These are phyloP conservation scores for Crax fasciolata DNA, from an alignment of 2,797 vertebrate genomes.

Conservation along the genomic window DNA sequence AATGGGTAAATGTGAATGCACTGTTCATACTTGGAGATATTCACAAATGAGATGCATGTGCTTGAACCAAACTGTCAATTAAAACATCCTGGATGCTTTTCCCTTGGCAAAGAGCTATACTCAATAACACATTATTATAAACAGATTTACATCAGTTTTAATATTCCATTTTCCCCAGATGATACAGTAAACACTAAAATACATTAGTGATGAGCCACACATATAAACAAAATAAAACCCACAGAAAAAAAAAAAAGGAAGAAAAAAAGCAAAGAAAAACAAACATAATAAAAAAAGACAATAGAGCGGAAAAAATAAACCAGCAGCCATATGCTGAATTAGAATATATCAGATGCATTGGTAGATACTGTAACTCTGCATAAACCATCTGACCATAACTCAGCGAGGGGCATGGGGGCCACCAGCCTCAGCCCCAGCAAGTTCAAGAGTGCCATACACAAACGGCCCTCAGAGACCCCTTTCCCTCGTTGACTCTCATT, in stretches of 20 bases:
- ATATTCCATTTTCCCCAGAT: slow-evolving; percentile 54
- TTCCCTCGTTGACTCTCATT: neutral
- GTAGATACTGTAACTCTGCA: neutral
- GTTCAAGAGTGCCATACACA: neutral
- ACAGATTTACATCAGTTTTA: slow-evolving; percentile 66
- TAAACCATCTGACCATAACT: neutral
- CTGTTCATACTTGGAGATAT: rapidly evolving
- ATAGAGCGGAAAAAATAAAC: neutral
- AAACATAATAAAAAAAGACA: slow-evolving; percentile 51
- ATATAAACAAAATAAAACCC: slow-evolving; percentile 40
- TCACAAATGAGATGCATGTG: neutral
- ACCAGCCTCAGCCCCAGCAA: neutral
- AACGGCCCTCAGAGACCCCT: neutral
- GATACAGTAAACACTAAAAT: slow-evolving; percentile 68
- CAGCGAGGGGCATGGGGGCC: neutral
- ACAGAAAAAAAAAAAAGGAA: neutral
- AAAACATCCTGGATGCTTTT: slow-evolving; percentile 33
- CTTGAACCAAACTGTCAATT: neutral
- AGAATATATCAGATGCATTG: neutral
- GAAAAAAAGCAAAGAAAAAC: slow-evolving; percentile 3
- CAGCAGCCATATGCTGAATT: slow-evolving; percentile 13
- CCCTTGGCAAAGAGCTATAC: slow-evolving; percentile 47
- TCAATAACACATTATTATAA: slow-evolving; percentile 63
- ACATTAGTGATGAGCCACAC: slow-evolving; percentile 13
- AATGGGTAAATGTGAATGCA: neutral